Evolutionary conservation across 2,888 invertebrate genomes (phyloP).

Genomic region (Microdon myrmicae): DNA sequence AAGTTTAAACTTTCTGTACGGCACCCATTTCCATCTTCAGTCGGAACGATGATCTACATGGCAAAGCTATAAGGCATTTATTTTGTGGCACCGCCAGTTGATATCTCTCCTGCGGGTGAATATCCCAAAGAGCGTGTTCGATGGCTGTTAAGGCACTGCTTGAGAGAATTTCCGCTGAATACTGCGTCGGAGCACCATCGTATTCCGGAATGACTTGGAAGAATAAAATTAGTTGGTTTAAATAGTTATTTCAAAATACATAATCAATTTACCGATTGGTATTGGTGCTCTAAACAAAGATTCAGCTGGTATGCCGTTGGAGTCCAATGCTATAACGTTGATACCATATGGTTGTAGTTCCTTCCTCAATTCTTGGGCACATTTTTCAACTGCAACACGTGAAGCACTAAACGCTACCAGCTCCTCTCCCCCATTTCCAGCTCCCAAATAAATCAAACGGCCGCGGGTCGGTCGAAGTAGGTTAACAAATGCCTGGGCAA

Average conservation of each 20-base stretch:
- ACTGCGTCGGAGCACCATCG: constrained; percentile 73
- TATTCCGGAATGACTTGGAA: constrained; percentile 61
- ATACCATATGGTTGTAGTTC: constrained; percentile 78
- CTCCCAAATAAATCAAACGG: constrained; percentile 75
- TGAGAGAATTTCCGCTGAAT: constrained; percentile 73
- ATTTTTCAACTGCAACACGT: constrained; percentile 83
- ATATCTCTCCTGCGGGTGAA: constrained; percentile 69
- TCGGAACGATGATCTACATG: constrained; percentile 66
- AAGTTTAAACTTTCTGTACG: constrained; percentile 44
- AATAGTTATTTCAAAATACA: neutral
- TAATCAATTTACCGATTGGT: constrained; percentile 65
- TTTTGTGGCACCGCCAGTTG: constrained; percentile 62
- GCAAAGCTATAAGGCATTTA: constrained; percentile 66
- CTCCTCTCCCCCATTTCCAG: constrained; percentile 68
- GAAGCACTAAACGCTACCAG: constrained; percentile 72
- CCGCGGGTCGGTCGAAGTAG: constrained; percentile 74
- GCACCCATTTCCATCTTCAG: constrained; percentile 53
- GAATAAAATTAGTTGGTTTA: constrained; percentile 3
- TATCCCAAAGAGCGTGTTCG: constrained; percentile 73
- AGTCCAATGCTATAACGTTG: constrained; percentile 80
- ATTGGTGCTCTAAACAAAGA: constrained; percentile 75
- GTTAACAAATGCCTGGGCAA: constrained; percentile 80
- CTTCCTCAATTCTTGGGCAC: constrained; percentile 77
- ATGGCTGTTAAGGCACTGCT: constrained; percentile 72
- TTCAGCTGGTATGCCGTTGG: constrained; percentile 74